These are phyloP conservation scores for Falco cherrug DNA, from an alignment of 2,797 vertebrate genomes.

Conservation along the genomic window DNA sequence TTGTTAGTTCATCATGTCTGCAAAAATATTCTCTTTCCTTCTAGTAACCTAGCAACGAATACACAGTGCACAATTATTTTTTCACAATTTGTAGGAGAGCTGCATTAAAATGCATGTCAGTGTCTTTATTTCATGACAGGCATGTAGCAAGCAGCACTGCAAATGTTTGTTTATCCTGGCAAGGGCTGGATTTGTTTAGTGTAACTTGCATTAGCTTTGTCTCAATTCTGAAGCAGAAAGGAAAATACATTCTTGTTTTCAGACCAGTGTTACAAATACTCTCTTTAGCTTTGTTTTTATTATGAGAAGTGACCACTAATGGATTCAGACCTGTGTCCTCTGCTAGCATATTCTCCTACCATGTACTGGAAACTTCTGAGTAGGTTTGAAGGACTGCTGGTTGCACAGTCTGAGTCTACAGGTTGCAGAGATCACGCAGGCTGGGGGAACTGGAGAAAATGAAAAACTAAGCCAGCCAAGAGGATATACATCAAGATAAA, in stretches of 20 bases:
- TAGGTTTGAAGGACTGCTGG: neutral
- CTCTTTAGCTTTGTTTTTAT: constrained; percentile 6
- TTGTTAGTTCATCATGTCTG: constrained; percentile 40
- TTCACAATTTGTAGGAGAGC: constrained; percentile 45
- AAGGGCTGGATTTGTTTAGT: constrained; percentile 50
- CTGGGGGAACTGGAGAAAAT: constrained; percentile 45
- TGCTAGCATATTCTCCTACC: neutral
- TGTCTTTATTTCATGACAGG: constrained; percentile 53
- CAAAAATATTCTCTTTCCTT: constrained; percentile 40
- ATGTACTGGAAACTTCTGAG: neutral
- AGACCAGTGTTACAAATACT: constrained; percentile 7
- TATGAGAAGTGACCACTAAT: neutral
- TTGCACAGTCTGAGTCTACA: neutral
- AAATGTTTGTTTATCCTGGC: constrained; percentile 68
- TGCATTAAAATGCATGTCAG: constrained; percentile 61
- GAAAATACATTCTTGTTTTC: constrained; percentile 32
- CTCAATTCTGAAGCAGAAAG: constrained; percentile 39
- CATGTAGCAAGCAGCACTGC: constrained; percentile 47
- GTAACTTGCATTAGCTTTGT: constrained; percentile 39
- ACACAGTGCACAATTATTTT: constrained; percentile 41
- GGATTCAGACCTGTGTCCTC: neutral
- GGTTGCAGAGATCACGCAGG: neutral
- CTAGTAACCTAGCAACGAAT: constrained; percentile 57
- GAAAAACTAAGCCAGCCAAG: constrained; percentile 62
- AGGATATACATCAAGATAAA: constrained; percentile 63